Evolutionary conservation across 2,797 vertebrate genomes (phyloP), one percentile per base, ranked within the genome.

Genomic region (Distichodus sexfasciatus): DNA sequence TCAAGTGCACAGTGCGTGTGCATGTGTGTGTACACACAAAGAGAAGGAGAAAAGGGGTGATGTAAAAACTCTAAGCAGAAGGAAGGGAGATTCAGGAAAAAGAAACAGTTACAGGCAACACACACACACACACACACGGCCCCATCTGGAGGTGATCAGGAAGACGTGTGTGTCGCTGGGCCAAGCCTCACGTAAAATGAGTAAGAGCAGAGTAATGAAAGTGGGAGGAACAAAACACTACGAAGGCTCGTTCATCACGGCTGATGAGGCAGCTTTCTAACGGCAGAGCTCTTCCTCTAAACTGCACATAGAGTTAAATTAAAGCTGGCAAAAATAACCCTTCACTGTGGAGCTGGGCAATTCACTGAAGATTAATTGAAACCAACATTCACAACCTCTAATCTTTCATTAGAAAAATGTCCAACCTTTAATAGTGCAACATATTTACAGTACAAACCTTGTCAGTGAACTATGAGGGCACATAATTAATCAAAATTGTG

Each of bases 61-160:
- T n/a, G n/a, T n/a, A n/a, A n/a, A n/a, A n/a, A n/a, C n/a, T n/a
- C n/a, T n/a, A n/a, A 60, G 50, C 72, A 62, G 69, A 61, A 69
- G 44, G 31, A 2, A 15, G 19, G n/a, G 10, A 50, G 3, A 11
- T n/a, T n/a, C n/a, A 15, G 12, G 8, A 48, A 38, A 36, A 50
- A 51, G n/a, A 17, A 10, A 33, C 23, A 17, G 57, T 60, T 29
- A 68, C 61, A 59, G 6, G 8, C 29, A 24, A 38, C 9, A 26
- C 53, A 62, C n/a, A n/a, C n/a, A n/a, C n/a, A n/a, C n/a, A n/a
- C n/a, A 31, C 28, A 68, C 73, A 69, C 50, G 66, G 54, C 38
- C 36, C 75, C 51, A 75, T 76, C 66, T 63, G 41, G 68, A 64
- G 40, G 46, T 19, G 38, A 77, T 71, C 63, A 71, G 15, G 54